Conservation (phyloP, 2,113 vertebrate species). For the Syngnathus typhle region DNA sequence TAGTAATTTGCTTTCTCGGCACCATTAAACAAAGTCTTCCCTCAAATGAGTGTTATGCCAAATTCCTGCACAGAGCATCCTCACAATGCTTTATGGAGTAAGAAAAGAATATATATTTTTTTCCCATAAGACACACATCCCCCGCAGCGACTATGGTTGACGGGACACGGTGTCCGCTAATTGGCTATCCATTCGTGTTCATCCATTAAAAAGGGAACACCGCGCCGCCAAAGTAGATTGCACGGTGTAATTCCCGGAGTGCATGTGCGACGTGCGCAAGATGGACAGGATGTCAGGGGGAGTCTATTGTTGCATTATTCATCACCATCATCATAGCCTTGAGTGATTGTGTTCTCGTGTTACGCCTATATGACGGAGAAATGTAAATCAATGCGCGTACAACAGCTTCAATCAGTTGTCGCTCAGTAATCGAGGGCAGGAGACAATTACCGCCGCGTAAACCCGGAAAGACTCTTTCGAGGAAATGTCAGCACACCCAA, state of each 20-base stretch:
- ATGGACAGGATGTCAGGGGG: constrained; percentile 18
- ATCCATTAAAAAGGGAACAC: constrained; percentile 48
- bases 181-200: constrained; percentile 49
- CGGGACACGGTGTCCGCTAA: constrained; percentile 18
- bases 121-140: not conserved
- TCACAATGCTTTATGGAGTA: not conserved
- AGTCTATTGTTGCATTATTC: constrained; percentile 56
- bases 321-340: constrained; percentile 34
- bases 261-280: constrained; percentile 16
- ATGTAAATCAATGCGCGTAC: constrained; percentile 56
- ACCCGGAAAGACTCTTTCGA: constrained; percentile 37
- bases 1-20: too few species aligned
- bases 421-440: constrained; percentile 48
- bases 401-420: constrained; percentile 52
- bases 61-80: not conserved
- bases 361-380: constrained; percentile 34
- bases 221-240: constrained; percentile 23
- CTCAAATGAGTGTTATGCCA: too few species aligned
- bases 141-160: constrained; percentile 1
- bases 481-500: constrained; percentile 45
- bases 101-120: not conserved
- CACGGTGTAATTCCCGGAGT: constrained; percentile 3
- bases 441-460: constrained; percentile 54
- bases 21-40: too few species aligned
- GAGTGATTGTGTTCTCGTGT: constrained; percentile 54